These are phyloP conservation scores for Notothenia rossii DNA, from an alignment of 2,113 vertebrate species.

Conservation along the genomic window DNA sequence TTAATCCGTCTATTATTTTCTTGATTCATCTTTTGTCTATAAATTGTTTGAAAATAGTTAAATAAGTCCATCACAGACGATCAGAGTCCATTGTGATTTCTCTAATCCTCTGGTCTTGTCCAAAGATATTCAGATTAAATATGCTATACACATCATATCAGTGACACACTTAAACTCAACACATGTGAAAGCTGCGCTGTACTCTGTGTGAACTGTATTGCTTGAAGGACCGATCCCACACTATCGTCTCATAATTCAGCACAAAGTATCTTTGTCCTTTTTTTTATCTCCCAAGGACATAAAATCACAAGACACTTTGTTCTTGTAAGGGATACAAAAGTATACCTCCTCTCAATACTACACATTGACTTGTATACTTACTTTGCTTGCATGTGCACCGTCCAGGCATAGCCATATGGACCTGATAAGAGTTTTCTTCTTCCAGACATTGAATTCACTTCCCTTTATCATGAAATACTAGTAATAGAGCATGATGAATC, in stretches of 20 bases:
- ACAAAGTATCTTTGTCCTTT: conserved; percentile 57
- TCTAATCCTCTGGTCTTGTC: too few relatives aligned
- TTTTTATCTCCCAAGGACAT: conserved; percentile 65
- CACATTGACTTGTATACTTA: conserved; percentile 2
- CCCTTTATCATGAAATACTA: conserved; percentile 30
- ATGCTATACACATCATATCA: background rate
- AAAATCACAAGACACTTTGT: conserved; percentile 53
- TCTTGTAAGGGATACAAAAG: conserved; percentile 39
- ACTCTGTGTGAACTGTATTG: background rate
- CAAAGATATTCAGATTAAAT: too few relatives aligned
- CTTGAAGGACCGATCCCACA: conserved; percentile 35
- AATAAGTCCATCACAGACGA: too few relatives aligned
- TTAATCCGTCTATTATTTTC: too few relatives aligned
- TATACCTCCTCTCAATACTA: background rate
- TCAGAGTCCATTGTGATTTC: too few relatives aligned
- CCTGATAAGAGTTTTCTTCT: background rate
- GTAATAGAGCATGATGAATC: conserved; percentile 47
- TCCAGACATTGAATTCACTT: conserved; percentile 8
- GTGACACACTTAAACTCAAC: conserved; percentile 28
- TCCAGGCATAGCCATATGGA: background rate
- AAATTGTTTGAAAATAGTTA: too few relatives aligned
- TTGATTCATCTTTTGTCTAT: too few relatives aligned
- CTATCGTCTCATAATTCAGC: conserved; percentile 47
- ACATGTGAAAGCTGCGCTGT: conserved; percentile 24
- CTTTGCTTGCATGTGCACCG: background rate